Conservation (phyloP, 2,888 invertebrate genomes). For the Andrena marginata region DNA sequence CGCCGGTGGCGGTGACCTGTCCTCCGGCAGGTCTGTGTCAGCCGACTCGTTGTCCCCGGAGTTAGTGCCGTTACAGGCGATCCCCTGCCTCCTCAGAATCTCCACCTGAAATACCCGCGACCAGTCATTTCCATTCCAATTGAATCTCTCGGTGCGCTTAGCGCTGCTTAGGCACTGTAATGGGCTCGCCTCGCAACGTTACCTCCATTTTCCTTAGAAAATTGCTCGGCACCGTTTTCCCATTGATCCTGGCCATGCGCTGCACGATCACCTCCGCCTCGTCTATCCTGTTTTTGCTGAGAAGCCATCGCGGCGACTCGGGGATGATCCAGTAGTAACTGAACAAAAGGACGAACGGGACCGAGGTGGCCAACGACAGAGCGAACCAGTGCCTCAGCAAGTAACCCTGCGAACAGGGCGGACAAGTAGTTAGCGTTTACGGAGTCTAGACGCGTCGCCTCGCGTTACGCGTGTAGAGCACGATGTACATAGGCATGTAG, state of each 20-base stretch:
- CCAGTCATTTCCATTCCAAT: no score
- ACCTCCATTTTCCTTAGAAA: slow-evolving; percentile 88
- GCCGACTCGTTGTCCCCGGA: slow-evolving; percentile 71
- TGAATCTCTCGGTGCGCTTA: not conserved
- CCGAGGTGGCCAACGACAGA: slow-evolving; percentile 88
- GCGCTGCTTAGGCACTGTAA: no score
- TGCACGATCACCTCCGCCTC: slow-evolving; percentile 89
- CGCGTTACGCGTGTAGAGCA: no score
- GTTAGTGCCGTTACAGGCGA: slow-evolving; percentile 82
- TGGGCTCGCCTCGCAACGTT: slow-evolving; percentile 31
- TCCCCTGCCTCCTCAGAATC: slow-evolving; percentile 80
- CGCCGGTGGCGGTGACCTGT: slow-evolving; percentile 82
- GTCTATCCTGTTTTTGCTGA: slow-evolving; percentile 88
- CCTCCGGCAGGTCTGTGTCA: slow-evolving; percentile 70
- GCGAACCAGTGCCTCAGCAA: slow-evolving; percentile 88
- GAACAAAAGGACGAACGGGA: slow-evolving; percentile 88
- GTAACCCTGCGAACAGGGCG: slow-evolving; percentile 83
- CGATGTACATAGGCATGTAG: not conserved
- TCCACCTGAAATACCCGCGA: slow-evolving; percentile 75
- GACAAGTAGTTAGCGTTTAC: not conserved
- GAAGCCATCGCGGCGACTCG: slow-evolving; percentile 90
- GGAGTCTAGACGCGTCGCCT: not conserved
- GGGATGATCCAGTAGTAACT: slow-evolving; percentile 90
- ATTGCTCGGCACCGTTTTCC: slow-evolving; percentile 86
- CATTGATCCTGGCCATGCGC: slow-evolving; percentile 88